Evolutionary conservation across 64 coral and sea anemone species (phyloP).

Genomic region (Orbicella faveolata): DNA sequence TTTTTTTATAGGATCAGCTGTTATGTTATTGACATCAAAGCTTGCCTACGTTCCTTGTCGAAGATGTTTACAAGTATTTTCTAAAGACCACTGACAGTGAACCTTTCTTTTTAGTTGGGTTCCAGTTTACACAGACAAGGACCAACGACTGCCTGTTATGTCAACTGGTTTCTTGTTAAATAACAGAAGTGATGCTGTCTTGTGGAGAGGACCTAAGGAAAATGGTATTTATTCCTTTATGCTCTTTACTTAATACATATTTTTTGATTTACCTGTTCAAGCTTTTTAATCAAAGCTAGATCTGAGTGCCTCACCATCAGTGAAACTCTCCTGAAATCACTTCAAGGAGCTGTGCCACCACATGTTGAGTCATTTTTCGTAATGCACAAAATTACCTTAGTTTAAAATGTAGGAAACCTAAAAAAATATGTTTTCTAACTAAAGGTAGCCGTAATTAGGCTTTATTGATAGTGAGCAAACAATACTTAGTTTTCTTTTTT

Average conservation of each 20-base stretch:
- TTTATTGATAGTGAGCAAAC: too few relatives aligned
- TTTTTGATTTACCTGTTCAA: background rate
- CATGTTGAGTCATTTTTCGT: too few relatives aligned
- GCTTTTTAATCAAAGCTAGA: background rate
- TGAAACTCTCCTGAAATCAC: too few relatives aligned
- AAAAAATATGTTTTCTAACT: too few relatives aligned
- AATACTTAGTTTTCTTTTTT: too few relatives aligned
- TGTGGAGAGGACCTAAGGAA: constrained; percentile 99
- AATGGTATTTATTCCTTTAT: constrained; percentile 63
- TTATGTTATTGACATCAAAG: background rate
- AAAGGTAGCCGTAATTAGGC: too few relatives aligned
- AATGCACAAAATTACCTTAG: too few relatives aligned
- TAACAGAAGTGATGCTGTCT: constrained; percentile 80
- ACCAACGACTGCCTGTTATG: constrained; percentile 91
- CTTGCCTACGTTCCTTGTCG: background rate
- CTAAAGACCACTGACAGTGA: background rate
- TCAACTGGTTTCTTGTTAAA: constrained; percentile 93
- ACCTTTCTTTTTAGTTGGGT: constrained; percentile 81
- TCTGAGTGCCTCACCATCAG: too few relatives aligned
- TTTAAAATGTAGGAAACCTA: too few relatives aligned
- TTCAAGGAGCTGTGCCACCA: too few relatives aligned
- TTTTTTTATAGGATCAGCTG: too few relatives aligned
- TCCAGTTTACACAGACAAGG: constrained; percentile 92
- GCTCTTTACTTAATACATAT: background rate
- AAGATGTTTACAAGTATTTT: too few relatives aligned